Percentiles rank a stretch among this genome's conserved stretches.
Conservation (phyloP, 2,113 vertebrate genomes). For the Hyperopisus bebe region DNA sequence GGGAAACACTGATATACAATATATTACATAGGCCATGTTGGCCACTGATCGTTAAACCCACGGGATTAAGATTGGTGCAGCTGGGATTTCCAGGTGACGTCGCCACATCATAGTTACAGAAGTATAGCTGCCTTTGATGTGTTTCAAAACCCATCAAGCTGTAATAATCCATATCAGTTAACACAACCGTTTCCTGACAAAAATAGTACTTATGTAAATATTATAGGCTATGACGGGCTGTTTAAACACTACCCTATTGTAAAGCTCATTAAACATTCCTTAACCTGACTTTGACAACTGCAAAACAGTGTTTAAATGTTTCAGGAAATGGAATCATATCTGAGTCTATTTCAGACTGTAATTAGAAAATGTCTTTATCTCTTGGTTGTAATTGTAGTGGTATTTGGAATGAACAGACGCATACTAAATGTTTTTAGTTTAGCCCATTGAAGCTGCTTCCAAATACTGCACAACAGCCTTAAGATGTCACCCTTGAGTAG, state of each 20-base stretch:
- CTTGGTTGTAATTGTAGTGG: not conserved
- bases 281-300: not conserved
- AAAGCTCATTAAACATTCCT: not conserved
- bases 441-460: not conserved
- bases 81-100: not conserved
- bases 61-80: not conserved
- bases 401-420: not conserved
- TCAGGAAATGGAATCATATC: not conserved
- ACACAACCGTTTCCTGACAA: not conserved
- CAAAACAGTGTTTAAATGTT: not conserved
- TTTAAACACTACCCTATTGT: not conserved
- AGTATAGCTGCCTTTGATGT: not conserved
- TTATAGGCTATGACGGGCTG: not conserved
- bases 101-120: not conserved
- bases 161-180: not conserved
- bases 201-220: not conserved
- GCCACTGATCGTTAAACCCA: not conserved
- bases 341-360: not conserved
- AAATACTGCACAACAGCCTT: not conserved
- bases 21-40: not conserved
- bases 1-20: not conserved
- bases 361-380: not conserved
- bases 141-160: not conserved
- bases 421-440: not conserved
- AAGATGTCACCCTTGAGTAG: conserved; percentile 4